Evolutionary conservation across 1,140 invertebrate genomes (phyloP).

Genomic region (Rhagoletis pomonella): DNA sequence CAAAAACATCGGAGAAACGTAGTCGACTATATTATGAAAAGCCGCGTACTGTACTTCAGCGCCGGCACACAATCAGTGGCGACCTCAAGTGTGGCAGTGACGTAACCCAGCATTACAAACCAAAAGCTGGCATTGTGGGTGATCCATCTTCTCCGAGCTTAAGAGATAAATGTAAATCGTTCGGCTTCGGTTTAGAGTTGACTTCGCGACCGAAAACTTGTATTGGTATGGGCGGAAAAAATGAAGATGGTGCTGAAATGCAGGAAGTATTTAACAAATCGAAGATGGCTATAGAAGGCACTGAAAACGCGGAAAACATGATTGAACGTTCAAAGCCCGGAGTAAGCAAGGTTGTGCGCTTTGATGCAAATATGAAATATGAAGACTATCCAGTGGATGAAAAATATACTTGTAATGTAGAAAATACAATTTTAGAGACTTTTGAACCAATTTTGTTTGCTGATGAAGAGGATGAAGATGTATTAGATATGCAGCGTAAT

Average conservation of each 20-base stretch:
- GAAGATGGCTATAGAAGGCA: constrained; percentile 58
- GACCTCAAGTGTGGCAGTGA: constrained; percentile 63
- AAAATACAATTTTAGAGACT: constrained; percentile 72
- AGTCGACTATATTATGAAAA: constrained; percentile 83
- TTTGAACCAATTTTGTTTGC: constrained; percentile 73
- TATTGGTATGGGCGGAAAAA: constrained; percentile 74
- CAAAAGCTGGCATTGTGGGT: constrained; percentile 63
- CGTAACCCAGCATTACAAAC: constrained; percentile 68
- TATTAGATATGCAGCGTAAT: constrained; percentile 64
- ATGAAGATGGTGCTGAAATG: constrained; percentile 38
- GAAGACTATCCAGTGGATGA: constrained; percentile 71
- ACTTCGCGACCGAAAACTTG: constrained; percentile 81
- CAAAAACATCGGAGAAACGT: constrained; percentile 66
- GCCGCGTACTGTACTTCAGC: constrained; percentile 83
- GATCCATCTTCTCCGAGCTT: constrained; percentile 75
- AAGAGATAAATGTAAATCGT: constrained; percentile 81
- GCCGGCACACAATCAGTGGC: constrained; percentile 91
- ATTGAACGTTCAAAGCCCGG: constrained; percentile 68
- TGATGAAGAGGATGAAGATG: constrained; percentile 69
- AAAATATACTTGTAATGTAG: constrained; percentile 72
- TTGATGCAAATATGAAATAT: constrained; percentile 70
- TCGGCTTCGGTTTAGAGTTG: constrained; percentile 81
- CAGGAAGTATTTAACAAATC: constrained; percentile 55
- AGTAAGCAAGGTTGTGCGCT: constrained; percentile 72
- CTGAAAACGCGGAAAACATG: constrained; percentile 64